phyloP scores from a whole-genome alignment of 2,113 vertebrate genomes.

The Planiliza haematocheilus region DNA sequence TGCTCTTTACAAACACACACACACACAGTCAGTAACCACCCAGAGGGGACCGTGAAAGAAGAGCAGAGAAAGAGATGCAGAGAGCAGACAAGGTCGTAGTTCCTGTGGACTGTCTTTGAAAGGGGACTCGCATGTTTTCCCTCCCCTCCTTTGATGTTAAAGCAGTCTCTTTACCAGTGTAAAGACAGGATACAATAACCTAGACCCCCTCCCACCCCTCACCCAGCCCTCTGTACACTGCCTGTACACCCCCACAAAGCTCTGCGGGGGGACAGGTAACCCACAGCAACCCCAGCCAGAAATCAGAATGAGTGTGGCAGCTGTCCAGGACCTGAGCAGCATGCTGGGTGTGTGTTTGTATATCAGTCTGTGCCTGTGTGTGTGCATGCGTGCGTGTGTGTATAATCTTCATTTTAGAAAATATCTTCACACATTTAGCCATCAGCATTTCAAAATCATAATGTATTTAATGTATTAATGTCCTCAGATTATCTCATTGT shows the following conservation, averaged over 20 bases:
- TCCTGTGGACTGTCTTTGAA: constrained; percentile 78
- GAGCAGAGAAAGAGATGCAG: constrained; percentile 61
- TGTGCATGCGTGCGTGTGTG: constrained; percentile 11
- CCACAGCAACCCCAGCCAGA: constrained; percentile 68
- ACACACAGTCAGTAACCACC: constrained; percentile 47
- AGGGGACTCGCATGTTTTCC: constrained; percentile 66
- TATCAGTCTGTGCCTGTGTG: constrained; percentile 19
- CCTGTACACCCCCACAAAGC: constrained; percentile 53
- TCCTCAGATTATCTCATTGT: no score
- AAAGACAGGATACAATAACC: constrained; percentile 71
- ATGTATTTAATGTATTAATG: no score
- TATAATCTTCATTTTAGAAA: background rate
- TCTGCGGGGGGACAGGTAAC: constrained; percentile 72
- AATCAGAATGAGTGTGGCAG: constrained; percentile 75
- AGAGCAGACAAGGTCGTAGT: constrained; percentile 70
- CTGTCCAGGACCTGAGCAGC: constrained; percentile 56
- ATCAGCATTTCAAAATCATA: no score
- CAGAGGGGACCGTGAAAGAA: constrained; percentile 67
- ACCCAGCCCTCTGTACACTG: constrained; percentile 43
- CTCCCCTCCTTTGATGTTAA: constrained; percentile 77
- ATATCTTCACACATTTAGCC: no score
- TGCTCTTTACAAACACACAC: constrained; percentile 23
- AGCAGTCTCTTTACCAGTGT: constrained; percentile 71
- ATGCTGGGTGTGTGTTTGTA: constrained; percentile 15
- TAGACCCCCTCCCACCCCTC: constrained; percentile 32